These are phyloP conservation scores for Halcyon badia DNA, from an alignment of 2,797 vertebrate genomes.

Conservation along the genomic window DNA sequence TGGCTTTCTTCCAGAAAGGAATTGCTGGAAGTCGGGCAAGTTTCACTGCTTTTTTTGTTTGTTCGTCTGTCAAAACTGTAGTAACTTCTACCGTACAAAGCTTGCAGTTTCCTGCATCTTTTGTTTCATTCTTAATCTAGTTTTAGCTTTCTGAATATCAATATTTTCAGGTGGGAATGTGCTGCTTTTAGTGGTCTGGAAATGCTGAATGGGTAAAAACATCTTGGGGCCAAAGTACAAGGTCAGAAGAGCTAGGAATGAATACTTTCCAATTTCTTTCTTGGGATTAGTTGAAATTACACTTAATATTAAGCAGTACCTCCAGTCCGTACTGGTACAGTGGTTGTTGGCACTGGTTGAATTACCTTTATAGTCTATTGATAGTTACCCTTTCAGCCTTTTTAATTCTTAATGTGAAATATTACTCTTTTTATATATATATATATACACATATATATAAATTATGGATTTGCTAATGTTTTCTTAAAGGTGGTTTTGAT, in stretches of 20 bases:
- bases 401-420: background rate
- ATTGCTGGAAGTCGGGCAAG: conserved; percentile 15
- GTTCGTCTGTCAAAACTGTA: background rate
- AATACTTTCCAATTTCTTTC: background rate
- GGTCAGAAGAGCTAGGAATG: background rate
- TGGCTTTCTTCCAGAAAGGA: conserved; percentile 10
- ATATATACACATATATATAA: background rate
- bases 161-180: background rate
- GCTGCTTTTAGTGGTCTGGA: background rate
- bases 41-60: background rate
- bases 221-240: background rate
- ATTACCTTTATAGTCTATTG: background rate
- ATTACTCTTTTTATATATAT: background rate
- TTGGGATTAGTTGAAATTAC: background rate
- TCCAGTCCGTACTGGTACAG: background rate
- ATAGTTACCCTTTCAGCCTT: background rate
- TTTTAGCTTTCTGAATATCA: background rate
- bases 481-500: background rate
- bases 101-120: background rate
- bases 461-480: background rate
- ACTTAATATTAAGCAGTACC: background rate
- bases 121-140: conserved; percentile 19
- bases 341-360: background rate
- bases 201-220: background rate
- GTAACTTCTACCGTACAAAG: background rate